phyloP scores from a whole-genome alignment of 2,888 invertebrate species.

The Allophyes oxyacanthae region DNA sequence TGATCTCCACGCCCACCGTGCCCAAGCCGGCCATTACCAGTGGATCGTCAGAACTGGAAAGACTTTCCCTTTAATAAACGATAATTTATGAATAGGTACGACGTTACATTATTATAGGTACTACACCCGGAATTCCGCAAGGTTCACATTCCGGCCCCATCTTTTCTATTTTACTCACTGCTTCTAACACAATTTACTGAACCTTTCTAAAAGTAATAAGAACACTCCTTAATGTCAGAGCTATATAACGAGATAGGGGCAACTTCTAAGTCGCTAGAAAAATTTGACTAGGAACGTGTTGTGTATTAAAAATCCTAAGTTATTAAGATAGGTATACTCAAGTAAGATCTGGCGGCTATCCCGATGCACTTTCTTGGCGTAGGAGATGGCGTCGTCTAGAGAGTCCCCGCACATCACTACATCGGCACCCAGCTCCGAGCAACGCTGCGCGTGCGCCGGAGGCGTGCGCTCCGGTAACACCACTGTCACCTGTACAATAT shows the following conservation, averaged over 20 bases:
- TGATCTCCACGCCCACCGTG: constrained; percentile 80
- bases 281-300: too few species aligned
- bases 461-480: constrained; percentile 80
- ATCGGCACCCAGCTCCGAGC: constrained; percentile 81
- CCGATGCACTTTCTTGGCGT: constrained; percentile 72
- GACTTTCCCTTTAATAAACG: background rate
- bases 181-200: too few species aligned
- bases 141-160: too few species aligned
- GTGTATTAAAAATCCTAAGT: too few species aligned
- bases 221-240: too few species aligned
- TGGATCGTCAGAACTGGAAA: constrained; percentile 75
- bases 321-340: constrained; percentile 55
- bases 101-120: too few species aligned
- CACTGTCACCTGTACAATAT: constrained; percentile 75
- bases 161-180: too few species aligned
- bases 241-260: too few species aligned
- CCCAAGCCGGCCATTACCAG: constrained; percentile 82
- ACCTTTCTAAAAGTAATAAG: too few species aligned
- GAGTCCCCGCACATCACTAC: constrained; percentile 78
- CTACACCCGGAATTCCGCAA: too few species aligned
- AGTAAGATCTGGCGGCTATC: constrained; percentile 70
- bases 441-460: constrained; percentile 76
- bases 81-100: too few species aligned
- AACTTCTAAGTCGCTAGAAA: too few species aligned
- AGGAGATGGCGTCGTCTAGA: constrained; percentile 69